phyloP scores from a whole-genome alignment of 2,888 invertebrate genomes.

The Morpho helenor region DNA sequence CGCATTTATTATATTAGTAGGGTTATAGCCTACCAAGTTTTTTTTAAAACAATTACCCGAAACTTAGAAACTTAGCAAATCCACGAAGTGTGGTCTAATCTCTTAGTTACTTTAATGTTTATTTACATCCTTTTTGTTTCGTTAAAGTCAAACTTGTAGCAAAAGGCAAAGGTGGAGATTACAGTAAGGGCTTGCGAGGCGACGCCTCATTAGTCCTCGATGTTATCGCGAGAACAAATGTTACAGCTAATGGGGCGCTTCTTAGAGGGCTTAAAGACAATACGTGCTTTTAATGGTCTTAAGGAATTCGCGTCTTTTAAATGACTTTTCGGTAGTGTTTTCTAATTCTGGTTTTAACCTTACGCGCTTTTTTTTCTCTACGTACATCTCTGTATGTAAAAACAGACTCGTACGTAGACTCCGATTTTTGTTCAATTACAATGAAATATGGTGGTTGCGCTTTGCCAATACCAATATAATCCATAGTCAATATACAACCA shows the following conservation, averaged over 20 bases:
- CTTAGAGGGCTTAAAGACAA: slow-evolving; percentile 23
- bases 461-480: no score
- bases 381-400: no score
- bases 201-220: slow-evolving; percentile 37
- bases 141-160: slow-evolving; percentile 1
- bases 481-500: no score
- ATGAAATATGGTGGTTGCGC: no score
- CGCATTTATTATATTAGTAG: no score
- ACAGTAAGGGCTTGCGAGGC: slow-evolving; percentile 26
- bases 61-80: background rate
- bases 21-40: no score
- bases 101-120: background rate
- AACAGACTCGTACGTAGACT: no score
- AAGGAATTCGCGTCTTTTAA: slow-evolving; percentile 10
- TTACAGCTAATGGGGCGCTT: slow-evolving; percentile 30
- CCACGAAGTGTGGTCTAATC: background rate
- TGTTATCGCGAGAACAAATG: slow-evolving; percentile 36
- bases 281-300: slow-evolving; percentile 28
- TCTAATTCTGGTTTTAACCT: background rate
- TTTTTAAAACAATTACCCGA: no score
- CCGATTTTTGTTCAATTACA: no score
- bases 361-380: no score
- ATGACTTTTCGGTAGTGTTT: background rate
- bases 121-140: background rate
- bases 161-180: slow-evolving; percentile 25